Percentiles rank a stretch among this genome's conserved stretches.
Evolutionary conservation across 2,113 vertebrate species (phyloP).

Genomic region (Entomyzon cyanotis): DNA sequence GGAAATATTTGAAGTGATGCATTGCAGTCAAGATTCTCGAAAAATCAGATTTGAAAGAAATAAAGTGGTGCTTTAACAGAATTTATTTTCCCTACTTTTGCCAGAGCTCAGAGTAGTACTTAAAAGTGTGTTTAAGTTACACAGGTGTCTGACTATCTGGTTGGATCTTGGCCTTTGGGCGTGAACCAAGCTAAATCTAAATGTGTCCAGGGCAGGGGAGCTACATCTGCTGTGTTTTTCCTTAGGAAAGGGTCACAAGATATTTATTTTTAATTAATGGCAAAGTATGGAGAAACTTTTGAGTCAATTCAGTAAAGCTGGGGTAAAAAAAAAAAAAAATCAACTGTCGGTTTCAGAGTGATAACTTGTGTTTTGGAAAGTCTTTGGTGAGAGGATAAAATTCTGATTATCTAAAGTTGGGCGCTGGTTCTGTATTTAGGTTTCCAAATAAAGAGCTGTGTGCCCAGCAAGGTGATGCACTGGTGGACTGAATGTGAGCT

Average conservation of each 20-base stretch:
- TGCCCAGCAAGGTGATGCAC: not conserved
- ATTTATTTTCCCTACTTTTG: not conserved
- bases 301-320: not conserved
- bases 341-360: not conserved
- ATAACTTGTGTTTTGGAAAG: not conserved
- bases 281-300: not conserved
- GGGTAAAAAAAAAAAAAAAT: not conserved
- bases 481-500: not conserved
- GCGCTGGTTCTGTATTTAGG: not conserved
- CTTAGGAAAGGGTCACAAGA: not conserved
- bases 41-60: slow-evolving; percentile 19
- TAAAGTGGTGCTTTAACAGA: not conserved
- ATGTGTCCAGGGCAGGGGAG: not conserved
- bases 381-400: not conserved
- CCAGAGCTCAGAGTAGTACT: not conserved
- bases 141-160: not conserved
- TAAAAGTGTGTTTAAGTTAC: not conserved
- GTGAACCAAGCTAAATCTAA: slow-evolving; percentile 21
- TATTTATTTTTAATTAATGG: not conserved
- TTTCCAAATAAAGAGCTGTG: not conserved
- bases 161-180: not conserved
- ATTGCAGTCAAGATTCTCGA: not conserved
- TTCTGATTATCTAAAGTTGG: not conserved
- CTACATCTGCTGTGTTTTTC: not conserved
- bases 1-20: slow-evolving; percentile 8